Evolutionary conservation across 2,113 vertebrate genomes (phyloP).

Genomic region (Callaeas wilsoni): DNA sequence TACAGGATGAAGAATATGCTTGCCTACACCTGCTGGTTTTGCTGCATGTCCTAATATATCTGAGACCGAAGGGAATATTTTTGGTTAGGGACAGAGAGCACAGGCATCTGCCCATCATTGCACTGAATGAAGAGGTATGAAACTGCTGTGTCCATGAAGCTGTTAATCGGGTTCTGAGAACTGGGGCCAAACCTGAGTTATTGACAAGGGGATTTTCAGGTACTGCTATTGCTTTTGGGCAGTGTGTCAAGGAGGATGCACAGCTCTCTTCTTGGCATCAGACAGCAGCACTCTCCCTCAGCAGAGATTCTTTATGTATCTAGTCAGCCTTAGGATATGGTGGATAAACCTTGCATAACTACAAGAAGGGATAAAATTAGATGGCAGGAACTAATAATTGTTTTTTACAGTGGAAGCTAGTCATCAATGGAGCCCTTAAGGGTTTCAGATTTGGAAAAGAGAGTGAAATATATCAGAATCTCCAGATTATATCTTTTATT

Average conservation of each 20-base stretch:
- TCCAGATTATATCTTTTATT: not conserved
- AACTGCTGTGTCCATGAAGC: not conserved
- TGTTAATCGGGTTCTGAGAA: not conserved
- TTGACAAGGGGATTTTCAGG: not conserved
- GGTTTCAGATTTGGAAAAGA: not conserved
- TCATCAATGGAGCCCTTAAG: not conserved
- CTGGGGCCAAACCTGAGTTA: not conserved
- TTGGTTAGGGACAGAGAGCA: not conserved
- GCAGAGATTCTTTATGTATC: not conserved
- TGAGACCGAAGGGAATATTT: not conserved
- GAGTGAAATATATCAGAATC: not conserved
- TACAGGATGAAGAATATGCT: not conserved
- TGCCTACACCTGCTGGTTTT: not conserved
- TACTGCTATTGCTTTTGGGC: accelerated
- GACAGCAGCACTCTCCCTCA: not conserved
- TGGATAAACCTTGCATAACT: not conserved
- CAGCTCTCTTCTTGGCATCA: not conserved
- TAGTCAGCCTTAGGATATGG: not conserved
- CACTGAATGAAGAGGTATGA: not conserved
- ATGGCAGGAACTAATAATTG: not conserved
- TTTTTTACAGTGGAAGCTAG: not conserved
- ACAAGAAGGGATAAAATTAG: not conserved
- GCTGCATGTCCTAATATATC: not conserved
- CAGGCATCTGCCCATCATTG: not conserved
- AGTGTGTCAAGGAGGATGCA: not conserved